Evolutionary conservation across 2,797 vertebrate species (phyloP).

Genomic region (Sebastes baramenuke): DNA sequence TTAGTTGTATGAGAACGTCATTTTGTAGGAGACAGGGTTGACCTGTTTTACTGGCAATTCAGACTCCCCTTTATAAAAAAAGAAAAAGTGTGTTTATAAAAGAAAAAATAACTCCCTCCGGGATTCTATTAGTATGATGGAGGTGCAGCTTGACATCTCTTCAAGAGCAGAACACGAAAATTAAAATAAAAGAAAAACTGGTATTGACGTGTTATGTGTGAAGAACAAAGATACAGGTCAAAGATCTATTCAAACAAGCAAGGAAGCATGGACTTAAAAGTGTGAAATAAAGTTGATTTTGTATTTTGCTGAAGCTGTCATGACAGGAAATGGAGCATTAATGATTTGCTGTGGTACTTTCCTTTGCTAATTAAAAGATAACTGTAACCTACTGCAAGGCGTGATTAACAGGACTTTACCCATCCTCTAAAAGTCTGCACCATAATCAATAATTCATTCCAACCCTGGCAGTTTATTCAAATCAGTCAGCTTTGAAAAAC

Average conservation of each 20-base stretch:
- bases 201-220: background rate
- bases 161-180: conserved; percentile 20
- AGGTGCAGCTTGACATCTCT: conserved; percentile 7
- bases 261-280: background rate
- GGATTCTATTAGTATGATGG: conserved; percentile 16
- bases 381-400: conserved; percentile 57
- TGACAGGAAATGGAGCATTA: conserved; percentile 30
- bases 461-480: conserved; percentile 78
- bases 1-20: too few species aligned
- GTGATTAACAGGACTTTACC: conserved; percentile 68
- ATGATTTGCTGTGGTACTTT: conserved; percentile 33
- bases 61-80: background rate
- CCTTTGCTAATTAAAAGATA: conserved; percentile 75
- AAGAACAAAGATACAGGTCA: conserved; percentile 28
- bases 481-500: conserved; percentile 68
- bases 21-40: too few species aligned
- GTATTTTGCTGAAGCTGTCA: conserved; percentile 2
- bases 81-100: conserved; percentile 8
- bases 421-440: conserved; percentile 61
- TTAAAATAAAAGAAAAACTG: conserved; percentile 19
- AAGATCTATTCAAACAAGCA: background rate
- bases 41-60: background rate
- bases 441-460: conserved; percentile 81
- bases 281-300: background rate
- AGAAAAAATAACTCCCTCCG: conserved; percentile 10